Percentiles rank a stretch among this genome's conserved stretches.
Conservation (phyloP, 1,140 invertebrate species). For the Pogonognathellus flavescens region DNA sequence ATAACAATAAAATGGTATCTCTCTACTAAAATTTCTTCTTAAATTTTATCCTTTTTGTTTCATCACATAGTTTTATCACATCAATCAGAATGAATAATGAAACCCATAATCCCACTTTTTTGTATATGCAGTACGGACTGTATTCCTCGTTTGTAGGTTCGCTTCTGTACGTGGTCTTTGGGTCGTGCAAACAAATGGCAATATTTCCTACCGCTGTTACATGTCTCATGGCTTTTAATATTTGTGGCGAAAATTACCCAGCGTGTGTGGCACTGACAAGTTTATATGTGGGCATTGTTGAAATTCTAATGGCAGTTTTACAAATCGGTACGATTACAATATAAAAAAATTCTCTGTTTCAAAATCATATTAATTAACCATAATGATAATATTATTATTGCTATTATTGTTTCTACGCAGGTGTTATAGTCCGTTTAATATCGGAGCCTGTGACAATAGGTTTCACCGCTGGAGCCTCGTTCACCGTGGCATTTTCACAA, state of each 20-base stretch:
- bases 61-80: too few species aligned
- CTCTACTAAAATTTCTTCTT: too few species aligned
- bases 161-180: slow-evolving; percentile 88
- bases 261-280: slow-evolving; percentile 84
- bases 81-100: too few species aligned
- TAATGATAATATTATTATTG: too few species aligned
- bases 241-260: slow-evolving; percentile 57
- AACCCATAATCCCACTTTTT: neutral
- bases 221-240: slow-evolving; percentile 68
- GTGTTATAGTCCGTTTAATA: slow-evolving; percentile 91
- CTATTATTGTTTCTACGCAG: slow-evolving; percentile 71
- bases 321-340: neutral
- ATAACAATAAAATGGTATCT: too few species aligned
- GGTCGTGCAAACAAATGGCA: slow-evolving; percentile 86
- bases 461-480: slow-evolving; percentile 89
- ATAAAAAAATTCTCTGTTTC: too few species aligned
- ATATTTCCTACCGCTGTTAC: slow-evolving; percentile 87
- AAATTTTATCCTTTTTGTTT: too few species aligned
- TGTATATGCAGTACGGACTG: slow-evolving; percentile 78
- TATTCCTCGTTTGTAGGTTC: slow-evolving; percentile 89
- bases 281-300: slow-evolving; percentile 79
- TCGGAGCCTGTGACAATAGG: slow-evolving; percentile 90
- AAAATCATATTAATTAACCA: too few species aligned
- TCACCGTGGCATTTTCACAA: slow-evolving; percentile 75
- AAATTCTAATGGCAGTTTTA: slow-evolving; percentile 73